Conservation (phyloP, 2,113 vertebrate species). For the Dolichallabes microphthalmus region DNA sequence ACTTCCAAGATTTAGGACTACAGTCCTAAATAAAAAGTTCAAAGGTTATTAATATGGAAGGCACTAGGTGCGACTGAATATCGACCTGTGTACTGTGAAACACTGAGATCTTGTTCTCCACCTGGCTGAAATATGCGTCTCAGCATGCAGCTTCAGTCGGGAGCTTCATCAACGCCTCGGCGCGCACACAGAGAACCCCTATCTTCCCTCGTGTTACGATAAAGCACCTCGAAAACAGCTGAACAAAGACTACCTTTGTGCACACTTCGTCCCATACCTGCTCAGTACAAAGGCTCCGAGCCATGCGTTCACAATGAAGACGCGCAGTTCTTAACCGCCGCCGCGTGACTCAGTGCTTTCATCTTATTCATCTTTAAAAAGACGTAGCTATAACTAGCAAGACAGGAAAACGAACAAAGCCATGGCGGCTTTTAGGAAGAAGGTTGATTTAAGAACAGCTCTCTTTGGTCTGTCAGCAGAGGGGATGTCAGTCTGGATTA, state of each 20-base stretch:
- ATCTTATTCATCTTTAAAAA: constrained; percentile 46
- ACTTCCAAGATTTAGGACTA: not conserved
- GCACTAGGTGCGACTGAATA: not conserved
- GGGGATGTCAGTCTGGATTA: constrained; percentile 14
- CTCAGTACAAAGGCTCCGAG: constrained; percentile 4
- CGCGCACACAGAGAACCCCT: constrained; percentile 34
- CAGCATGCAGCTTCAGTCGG: not conserved
- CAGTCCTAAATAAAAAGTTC: not conserved
- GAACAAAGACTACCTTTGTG: constrained; percentile 39
- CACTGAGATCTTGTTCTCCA: not conserved
- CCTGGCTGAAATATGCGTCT: constrained; percentile 5
- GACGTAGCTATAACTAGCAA: constrained; percentile 37
- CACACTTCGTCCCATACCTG: constrained; percentile 12
- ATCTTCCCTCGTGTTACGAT: constrained; percentile 12
- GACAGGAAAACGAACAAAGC: constrained; percentile 45
- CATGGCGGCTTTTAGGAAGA: constrained; percentile 15
- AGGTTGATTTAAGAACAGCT: constrained; percentile 33
- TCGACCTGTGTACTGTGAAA: not conserved
- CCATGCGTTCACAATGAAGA: constrained; percentile 21
- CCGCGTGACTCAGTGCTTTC: constrained; percentile 35
- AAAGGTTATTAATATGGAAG: not conserved
- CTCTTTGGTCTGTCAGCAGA: constrained; percentile 41
- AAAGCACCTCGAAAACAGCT: constrained; percentile 22
- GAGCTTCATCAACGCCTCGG: not conserved
- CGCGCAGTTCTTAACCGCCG: constrained; percentile 22